Conservation (phyloP, 2,113 vertebrate genomes). For the Neoarius graeffei region DNA sequence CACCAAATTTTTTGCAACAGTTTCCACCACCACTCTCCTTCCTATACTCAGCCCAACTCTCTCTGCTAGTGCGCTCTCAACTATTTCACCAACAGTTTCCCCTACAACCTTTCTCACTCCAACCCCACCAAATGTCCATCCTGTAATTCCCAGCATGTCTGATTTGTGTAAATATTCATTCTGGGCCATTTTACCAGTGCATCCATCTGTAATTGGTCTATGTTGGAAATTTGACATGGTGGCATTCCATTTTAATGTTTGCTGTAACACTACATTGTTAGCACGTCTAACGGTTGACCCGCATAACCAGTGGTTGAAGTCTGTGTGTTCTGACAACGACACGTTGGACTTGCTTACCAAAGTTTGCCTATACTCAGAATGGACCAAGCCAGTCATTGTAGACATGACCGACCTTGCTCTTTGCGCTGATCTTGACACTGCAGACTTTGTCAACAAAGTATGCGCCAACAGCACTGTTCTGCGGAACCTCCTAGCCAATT, state of each 20-base stretch:
- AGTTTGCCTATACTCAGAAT: constrained; percentile 72
- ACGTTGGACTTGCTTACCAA: constrained; percentile 46
- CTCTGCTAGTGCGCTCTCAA: background rate
- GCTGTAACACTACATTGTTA: constrained; percentile 63
- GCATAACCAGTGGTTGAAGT: constrained; percentile 70
- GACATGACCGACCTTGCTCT: constrained; percentile 75
- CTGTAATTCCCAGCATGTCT: constrained; percentile 32
- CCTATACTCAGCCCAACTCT: background rate
- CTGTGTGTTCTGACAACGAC: constrained; percentile 61
- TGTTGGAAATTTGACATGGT: constrained; percentile 71
- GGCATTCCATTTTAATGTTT: constrained; percentile 70
- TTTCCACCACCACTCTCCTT: background rate
- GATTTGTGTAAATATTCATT: constrained; percentile 71
- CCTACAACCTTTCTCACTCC: background rate
- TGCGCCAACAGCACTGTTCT: constrained; percentile 68
- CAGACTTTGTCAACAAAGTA: constrained; percentile 72
- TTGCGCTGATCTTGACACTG: constrained; percentile 69
- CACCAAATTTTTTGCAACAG: background rate
- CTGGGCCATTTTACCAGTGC: constrained; percentile 64
- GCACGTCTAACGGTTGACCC: constrained; percentile 62
- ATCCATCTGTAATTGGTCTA: constrained; percentile 69
- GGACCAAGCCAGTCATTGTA: constrained; percentile 67
- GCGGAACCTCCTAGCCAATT: constrained; percentile 70
- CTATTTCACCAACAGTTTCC: background rate
- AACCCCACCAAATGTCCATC: background rate